A percentile compares a stretch with the other conserved stretches of the same genome.
These are phyloP conservation scores for Oryzias javanicus DNA, from an alignment of 2,113 vertebrate species.

Conservation along the genomic window DNA sequence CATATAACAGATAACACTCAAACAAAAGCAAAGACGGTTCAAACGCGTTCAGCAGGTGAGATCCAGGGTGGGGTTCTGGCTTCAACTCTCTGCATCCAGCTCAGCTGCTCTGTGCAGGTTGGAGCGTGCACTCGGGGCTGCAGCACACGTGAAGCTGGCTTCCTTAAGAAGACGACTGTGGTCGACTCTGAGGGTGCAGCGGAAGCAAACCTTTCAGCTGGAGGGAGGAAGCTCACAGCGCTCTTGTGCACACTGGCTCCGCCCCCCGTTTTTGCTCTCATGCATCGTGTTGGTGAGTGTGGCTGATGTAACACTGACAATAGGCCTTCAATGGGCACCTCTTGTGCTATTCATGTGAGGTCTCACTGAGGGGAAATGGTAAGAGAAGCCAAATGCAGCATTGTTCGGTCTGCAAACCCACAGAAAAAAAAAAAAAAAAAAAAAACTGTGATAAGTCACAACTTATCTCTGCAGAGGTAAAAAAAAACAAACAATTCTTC, in stretches of 20 bases:
- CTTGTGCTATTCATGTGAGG: not conserved
- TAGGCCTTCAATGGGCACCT: not conserved
- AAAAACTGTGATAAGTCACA: not conserved
- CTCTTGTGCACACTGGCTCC: slow-evolving; percentile 27
- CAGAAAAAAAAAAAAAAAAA: not conserved
- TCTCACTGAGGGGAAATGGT: not conserved
- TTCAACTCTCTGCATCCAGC: not conserved
- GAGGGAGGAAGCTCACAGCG: slow-evolving; percentile 52
- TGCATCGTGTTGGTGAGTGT: not conserved
- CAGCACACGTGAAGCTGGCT: slow-evolving; percentile 53
- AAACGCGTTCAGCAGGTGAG: not conserved
- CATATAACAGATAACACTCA: no score
- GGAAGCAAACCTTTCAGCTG: slow-evolving; percentile 49
- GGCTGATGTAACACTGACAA: slow-evolving; percentile 13
- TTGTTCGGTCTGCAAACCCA: slow-evolving; percentile 24
- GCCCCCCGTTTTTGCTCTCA: not conserved
- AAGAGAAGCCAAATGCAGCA: slow-evolving; percentile 12
- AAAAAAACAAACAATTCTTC: slow-evolving; percentile 19
- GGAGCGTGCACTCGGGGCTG: slow-evolving; percentile 5
- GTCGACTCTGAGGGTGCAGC: slow-evolving; percentile 36
- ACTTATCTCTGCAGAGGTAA: not conserved
- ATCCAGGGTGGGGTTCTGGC: not conserved
- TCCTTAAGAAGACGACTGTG: slow-evolving; percentile 66
- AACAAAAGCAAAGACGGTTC: not conserved
- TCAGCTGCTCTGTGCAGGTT: not conserved